Evolutionary conservation across 2,888 invertebrate genomes (phyloP).

Genomic region (Mimachlamys varia): DNA sequence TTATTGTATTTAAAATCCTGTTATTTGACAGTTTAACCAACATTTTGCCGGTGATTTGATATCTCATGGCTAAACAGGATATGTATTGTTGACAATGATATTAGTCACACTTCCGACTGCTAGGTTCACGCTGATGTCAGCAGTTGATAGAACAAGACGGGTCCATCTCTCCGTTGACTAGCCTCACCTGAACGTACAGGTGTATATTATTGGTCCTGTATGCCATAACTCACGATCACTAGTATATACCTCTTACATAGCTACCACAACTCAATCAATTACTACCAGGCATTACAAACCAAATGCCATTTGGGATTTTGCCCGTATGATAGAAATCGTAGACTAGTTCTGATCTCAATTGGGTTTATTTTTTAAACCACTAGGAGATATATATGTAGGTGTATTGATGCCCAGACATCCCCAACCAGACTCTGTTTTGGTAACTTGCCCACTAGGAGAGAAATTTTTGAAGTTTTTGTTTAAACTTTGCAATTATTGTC

Average conservation of each 20-base stretch:
- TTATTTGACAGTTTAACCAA: not conserved
- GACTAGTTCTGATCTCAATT: not conserved
- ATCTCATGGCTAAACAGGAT: not conserved
- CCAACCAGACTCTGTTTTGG: not conserved
- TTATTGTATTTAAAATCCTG: not conserved
- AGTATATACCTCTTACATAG: not conserved
- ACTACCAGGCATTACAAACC: not conserved
- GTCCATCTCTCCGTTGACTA: not conserved
- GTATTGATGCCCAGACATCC: not conserved
- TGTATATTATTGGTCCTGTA: not conserved
- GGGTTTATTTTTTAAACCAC: not conserved
- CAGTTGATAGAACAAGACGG: not conserved
- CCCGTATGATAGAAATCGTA: not conserved
- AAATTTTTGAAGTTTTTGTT: not conserved
- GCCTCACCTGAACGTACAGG: not conserved
- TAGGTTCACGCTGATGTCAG: not conserved
- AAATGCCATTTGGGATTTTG: not conserved
- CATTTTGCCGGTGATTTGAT: not conserved
- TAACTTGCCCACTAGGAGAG: not conserved
- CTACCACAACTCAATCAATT: not conserved
- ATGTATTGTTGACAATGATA: not conserved
- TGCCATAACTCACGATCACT: not conserved
- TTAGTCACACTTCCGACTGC: conserved; percentile 6
- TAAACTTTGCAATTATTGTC: not conserved
- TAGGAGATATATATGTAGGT: not conserved